Evolutionary conservation across 2,888 invertebrate species (phyloP), one percentile per base, ranked within the genome.

Genomic region (Sabellastarte sp.): DNA sequence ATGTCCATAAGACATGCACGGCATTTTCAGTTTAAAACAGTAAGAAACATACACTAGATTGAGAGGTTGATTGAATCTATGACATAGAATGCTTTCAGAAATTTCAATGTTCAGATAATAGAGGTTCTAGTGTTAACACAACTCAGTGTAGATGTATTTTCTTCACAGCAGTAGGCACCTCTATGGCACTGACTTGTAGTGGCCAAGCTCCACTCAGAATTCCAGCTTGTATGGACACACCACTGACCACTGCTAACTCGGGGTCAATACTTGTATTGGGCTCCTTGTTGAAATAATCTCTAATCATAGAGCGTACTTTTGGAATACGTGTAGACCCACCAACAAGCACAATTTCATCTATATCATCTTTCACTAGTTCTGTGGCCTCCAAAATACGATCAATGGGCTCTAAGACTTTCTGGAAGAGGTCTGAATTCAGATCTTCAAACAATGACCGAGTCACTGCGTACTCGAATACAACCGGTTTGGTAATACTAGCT

Each of bases 131-230:
- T n/a, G n/a, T n/a, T n/a, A n/a, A n/a, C n/a, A n/a, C n/a, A n/a
- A n/a, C n/a, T n/a, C 20, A 41, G 20, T 41, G 41, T 20, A 41
- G 41, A 20, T 79, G 79, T 32, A 82, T 78, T 69, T 83, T 83
- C 63, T 74, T 73, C 0, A 79, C 78, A 31, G 69, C 66, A 1
- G 74, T 77, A 1, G 76, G 80, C 33, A 79, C 65, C 66, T 85
- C 84, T 2, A 83, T 80, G 57, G 84, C 84, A 72, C 83, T 80
- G 58, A 87, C 86, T 60, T 83, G 80, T 50, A 86, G 75, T 0
- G 86, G 86, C 86, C 86, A 87, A 73, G 84, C 85, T 4, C 86
- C 86, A 29, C 86, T 86, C 33, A 86, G 76, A 33, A 86, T 86
- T 15, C 86, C 86, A 2, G 86, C 86, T 71, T 87, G 86, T 31